Evolutionary conservation across 1,140 invertebrate genomes (phyloP).

Genomic region (Andricus grossulariae): DNA sequence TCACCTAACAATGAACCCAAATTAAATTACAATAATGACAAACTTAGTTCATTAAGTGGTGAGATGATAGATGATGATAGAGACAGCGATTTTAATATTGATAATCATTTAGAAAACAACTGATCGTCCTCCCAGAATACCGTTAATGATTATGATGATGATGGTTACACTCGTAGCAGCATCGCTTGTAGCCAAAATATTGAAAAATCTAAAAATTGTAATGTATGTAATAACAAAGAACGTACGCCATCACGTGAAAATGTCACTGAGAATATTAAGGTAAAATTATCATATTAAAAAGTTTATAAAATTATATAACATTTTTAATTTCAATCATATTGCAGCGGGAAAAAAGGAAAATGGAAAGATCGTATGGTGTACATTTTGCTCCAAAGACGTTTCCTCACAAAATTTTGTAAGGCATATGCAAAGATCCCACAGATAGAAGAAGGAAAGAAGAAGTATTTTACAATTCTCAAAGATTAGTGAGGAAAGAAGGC

Average conservation of each 20-base stretch:
- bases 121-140: no score
- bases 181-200: no score
- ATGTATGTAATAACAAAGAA: neutral
- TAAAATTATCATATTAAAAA: neutral
- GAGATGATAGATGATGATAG: no score
- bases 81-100: no score
- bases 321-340: neutral
- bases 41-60: no score
- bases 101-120: no score
- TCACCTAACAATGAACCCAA: no score
- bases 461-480: neutral
- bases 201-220: neutral
- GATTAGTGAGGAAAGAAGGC: neutral
- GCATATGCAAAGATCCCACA: neutral
- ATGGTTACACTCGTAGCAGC: no score
- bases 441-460: neutral
- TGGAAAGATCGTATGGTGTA: neutral
- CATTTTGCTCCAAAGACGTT: neutral
- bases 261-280: no score
- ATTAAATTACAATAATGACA: no score
- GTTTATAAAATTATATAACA: neutral
- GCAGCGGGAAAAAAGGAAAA: neutral
- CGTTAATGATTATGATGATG: no score
- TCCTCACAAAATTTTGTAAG: neutral
- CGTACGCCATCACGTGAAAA: neutral